phyloP scores from a whole-genome alignment of 2,888 invertebrate genomes.

The Iselma pallidipennis region DNA sequence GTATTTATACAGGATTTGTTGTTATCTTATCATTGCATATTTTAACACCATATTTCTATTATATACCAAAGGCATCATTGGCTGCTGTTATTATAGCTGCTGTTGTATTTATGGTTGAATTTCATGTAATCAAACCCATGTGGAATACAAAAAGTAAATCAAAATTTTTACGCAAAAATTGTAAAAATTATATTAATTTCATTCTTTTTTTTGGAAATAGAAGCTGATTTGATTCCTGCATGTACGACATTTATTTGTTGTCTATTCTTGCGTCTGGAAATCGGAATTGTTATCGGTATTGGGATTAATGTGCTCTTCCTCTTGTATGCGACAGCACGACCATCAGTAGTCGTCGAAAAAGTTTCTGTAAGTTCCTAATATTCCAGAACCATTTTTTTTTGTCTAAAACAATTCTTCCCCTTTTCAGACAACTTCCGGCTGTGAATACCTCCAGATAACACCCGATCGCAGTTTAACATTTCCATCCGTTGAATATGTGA shows the following conservation, averaged over 20 bases:
- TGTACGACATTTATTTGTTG: slow-evolving; percentile 67
- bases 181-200: neutral
- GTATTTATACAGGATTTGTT: slow-evolving; percentile 64
- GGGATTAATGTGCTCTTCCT: slow-evolving; percentile 65
- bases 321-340: slow-evolving; percentile 66
- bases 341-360: slow-evolving; percentile 64
- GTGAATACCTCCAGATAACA: slow-evolving; percentile 62
- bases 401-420: neutral
- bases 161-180: neutral
- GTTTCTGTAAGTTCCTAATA: slow-evolving; percentile 55
- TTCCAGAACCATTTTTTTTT: neutral
- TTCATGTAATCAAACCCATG: slow-evolving; percentile 66
- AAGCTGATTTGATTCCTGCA: slow-evolving; percentile 69
- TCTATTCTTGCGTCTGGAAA: slow-evolving; percentile 66
- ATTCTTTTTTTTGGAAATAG: slow-evolving; percentile 53
- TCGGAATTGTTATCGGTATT: slow-evolving; percentile 70
- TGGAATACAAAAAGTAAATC: slow-evolving; percentile 68
- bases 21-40: slow-evolving; percentile 61
- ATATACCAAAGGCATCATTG: slow-evolving; percentile 67
- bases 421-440: slow-evolving; percentile 58
- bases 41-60: slow-evolving; percentile 68
- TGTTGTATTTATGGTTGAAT: slow-evolving; percentile 70
- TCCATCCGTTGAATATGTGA: slow-evolving; percentile 68
- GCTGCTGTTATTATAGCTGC: slow-evolving; percentile 75
- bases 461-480: slow-evolving; percentile 67